Conservation (phyloP, 2,797 vertebrate species). For the Poliocrania exsul region DNA sequence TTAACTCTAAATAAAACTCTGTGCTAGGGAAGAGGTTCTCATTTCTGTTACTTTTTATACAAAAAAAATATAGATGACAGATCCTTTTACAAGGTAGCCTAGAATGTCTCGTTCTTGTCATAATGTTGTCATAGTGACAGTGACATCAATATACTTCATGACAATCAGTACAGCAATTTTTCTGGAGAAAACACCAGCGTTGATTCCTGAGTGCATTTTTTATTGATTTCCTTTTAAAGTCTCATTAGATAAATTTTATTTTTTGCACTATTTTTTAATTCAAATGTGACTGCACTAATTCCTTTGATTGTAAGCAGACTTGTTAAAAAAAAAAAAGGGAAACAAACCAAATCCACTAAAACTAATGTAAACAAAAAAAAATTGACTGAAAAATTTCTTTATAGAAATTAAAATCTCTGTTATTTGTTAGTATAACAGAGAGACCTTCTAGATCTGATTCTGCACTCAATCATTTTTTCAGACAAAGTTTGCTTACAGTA, state of each 20-base stretch:
- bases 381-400: neutral
- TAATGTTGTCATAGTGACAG: conserved; percentile 80
- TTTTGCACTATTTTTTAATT: neutral
- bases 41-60: conserved; percentile 19
- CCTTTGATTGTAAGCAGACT: neutral
- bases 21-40: neutral
- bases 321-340: neutral
- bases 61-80: conserved; percentile 37
- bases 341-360: neutral
- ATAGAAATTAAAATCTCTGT: neutral
- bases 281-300: neutral
- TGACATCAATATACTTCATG: conserved; percentile 73
- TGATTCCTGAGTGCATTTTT: conserved; percentile 31
- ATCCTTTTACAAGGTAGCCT: conserved; percentile 67
- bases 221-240: conserved; percentile 2
- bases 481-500: neutral
- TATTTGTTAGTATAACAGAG: neutral
- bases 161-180: conserved; percentile 71
- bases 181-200: conserved; percentile 56
- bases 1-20: neutral
- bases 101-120: conserved; percentile 73
- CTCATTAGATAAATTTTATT: neutral
- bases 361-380: neutral
- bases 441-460: neutral
- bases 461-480: neutral